phyloP scores from a whole-genome alignment of 1,140 invertebrate genomes.

The Eubasilissa regina region DNA sequence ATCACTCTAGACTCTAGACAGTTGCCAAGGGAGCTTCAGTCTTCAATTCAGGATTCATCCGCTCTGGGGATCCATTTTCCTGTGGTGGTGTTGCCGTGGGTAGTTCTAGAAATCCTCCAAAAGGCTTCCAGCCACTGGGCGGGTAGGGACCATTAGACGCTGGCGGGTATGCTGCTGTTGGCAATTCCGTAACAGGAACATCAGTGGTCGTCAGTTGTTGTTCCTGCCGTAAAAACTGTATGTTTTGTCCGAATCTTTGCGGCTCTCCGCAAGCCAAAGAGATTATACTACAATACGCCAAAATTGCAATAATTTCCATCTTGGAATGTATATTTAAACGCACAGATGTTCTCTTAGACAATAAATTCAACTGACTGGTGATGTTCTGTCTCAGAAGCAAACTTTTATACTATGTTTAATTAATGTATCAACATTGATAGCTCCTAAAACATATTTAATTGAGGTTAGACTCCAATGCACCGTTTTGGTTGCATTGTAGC shows the following conservation, averaged over 20 bases:
- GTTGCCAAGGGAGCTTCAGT: neutral
- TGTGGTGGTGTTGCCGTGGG: neutral
- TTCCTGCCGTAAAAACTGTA: slow-evolving; percentile 14
- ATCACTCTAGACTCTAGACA: neutral
- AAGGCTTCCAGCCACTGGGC: slow-evolving; percentile 2
- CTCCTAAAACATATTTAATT: slow-evolving; percentile 2
- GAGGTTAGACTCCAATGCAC: neutral
- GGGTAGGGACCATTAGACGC: neutral
- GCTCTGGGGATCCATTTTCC: neutral
- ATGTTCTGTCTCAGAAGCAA: neutral
- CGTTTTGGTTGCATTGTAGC: too few species aligned
- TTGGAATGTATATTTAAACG: neutral
- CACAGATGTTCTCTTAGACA: neutral
- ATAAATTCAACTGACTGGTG: neutral
- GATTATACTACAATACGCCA: neutral
- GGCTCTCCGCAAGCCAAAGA: neutral
- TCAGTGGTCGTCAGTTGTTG: slow-evolving; percentile 1
- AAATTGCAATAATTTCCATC: neutral
- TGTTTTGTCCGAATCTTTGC: neutral
- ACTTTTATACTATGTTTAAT: slow-evolving; percentile 15
- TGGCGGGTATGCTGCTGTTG: neutral
- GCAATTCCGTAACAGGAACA: neutral
- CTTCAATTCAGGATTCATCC: neutral
- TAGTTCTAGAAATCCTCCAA: neutral
- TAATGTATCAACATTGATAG: neutral